Evolutionary conservation across 2,797 vertebrate genomes (phyloP).

Genomic region (Heterohyrax brucei): DNA sequence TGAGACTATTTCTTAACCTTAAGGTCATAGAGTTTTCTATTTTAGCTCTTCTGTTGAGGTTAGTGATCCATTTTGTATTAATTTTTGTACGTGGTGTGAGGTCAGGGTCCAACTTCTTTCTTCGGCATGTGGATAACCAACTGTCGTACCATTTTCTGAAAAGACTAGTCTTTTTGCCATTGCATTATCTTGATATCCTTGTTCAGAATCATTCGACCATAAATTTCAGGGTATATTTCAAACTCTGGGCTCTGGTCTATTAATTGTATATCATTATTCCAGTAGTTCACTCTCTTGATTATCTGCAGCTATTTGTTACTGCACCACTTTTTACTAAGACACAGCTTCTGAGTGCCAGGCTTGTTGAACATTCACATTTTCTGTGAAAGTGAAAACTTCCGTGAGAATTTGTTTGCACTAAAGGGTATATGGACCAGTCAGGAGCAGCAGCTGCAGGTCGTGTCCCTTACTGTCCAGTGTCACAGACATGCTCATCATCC

Average conservation of each 20-base stretch:
- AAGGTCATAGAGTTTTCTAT: neutral
- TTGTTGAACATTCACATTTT: neutral
- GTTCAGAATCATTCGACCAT: neutral
- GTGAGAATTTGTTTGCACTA: neutral
- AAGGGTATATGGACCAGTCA: neutral
- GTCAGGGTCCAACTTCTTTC: neutral
- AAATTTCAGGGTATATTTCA: neutral
- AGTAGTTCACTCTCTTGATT: neutral
- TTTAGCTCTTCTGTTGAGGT: neutral
- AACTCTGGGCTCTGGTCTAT: neutral
- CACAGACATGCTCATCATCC: accelerated
- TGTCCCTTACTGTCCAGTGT: neutral
- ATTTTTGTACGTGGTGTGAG: neutral
- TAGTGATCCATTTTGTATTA: neutral
- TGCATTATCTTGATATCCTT: neutral
- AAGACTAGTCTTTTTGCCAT: neutral
- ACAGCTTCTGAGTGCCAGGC: neutral
- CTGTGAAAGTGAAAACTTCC: neutral
- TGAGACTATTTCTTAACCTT: constrained; percentile 17
- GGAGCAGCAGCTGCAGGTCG: neutral
- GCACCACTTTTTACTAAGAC: neutral
- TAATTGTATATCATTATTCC: neutral
- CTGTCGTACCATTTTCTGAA: neutral
- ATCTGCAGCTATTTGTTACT: neutral
- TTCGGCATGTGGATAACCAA: neutral